phyloP scores from a whole-genome alignment of 2,888 invertebrate genomes.

The Rotaria socialis region DNA sequence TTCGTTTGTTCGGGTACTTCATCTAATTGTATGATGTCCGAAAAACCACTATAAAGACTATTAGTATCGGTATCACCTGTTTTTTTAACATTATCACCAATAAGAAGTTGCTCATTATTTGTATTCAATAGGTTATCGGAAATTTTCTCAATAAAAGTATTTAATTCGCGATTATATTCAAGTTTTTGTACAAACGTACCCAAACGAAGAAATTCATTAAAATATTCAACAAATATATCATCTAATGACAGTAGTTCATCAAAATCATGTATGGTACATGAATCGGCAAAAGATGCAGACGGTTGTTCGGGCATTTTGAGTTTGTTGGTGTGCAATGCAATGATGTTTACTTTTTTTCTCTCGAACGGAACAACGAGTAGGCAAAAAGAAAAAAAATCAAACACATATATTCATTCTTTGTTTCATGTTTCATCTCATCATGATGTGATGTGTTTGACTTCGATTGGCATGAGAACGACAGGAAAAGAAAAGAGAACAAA shows the following conservation, averaged over 20 bases:
- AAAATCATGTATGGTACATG: slow-evolving; percentile 54
- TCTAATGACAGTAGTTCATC: slow-evolving; percentile 59
- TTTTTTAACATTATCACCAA: neutral
- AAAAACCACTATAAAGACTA: slow-evolving; percentile 29
- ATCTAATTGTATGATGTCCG: slow-evolving; percentile 51
- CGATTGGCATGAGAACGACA: slow-evolving; percentile 11
- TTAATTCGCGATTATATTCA: slow-evolving; percentile 15
- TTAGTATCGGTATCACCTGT: neutral
- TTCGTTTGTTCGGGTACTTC: slow-evolving; percentile 54
- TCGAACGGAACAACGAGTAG: slow-evolving; percentile 1
- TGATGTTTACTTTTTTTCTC: neutral
- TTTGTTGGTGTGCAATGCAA: neutral
- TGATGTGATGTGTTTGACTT: slow-evolving; percentile 10
- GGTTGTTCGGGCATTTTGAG: neutral
- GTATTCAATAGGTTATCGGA: neutral
- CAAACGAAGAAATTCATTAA: slow-evolving; percentile 56
- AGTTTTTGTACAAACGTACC: neutral
- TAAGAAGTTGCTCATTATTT: neutral
- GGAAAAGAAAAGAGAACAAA: neutral
- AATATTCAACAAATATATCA: slow-evolving; percentile 59
- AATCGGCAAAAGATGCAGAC: neutral
- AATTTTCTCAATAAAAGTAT: neutral
- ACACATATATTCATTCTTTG: neutral
- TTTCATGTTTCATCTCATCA: neutral
- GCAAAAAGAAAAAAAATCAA: neutral